Percentiles rank a stretch among this genome's conserved stretches.
phyloP scores from a whole-genome alignment of 92 coral and sea anemone genomes.

The Siderastrea siderea region DNA sequence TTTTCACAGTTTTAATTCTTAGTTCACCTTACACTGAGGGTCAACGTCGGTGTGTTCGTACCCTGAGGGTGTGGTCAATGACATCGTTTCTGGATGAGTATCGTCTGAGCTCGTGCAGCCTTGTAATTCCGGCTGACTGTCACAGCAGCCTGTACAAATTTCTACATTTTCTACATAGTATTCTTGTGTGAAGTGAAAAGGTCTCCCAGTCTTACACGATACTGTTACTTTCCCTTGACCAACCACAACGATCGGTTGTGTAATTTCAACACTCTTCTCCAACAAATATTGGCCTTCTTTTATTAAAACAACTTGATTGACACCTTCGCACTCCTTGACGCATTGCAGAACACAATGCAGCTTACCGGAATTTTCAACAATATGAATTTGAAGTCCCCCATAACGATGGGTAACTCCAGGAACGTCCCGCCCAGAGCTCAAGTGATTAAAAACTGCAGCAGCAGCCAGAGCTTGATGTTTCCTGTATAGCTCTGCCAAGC shows the following conservation, averaged over 20 bases:
- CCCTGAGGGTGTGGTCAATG: neutral
- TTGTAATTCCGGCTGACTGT: neutral
- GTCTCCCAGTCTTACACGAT: slow-evolving; percentile 13
- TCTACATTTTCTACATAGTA: slow-evolving; percentile 19
- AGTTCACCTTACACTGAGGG: slow-evolving; percentile 10
- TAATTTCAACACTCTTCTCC: slow-evolving; percentile 9
- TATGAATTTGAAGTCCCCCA: neutral
- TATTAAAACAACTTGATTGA: slow-evolving; percentile 13
- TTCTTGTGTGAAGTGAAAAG: slow-evolving; percentile 26
- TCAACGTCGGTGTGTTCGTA: neutral
- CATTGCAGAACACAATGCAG: neutral
- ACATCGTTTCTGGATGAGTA: neutral
- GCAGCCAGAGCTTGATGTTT: slow-evolving; percentile 26
- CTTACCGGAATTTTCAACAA: neutral
- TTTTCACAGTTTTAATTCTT: too few species aligned
- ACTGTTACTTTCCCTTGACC: slow-evolving; percentile 22
- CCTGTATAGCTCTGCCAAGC: slow-evolving; percentile 11
- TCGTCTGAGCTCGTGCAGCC: neutral
- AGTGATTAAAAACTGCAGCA: slow-evolving; percentile 36
- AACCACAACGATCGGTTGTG: neutral
- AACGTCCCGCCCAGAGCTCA: slow-evolving; percentile 13
- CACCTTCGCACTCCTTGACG: neutral
- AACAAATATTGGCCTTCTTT: slow-evolving; percentile 17
- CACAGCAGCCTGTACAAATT: neutral
- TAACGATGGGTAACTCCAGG: slow-evolving; percentile 1